Evolutionary conservation across 2,113 vertebrate genomes (phyloP).

Genomic region (Theristicus caerulescens): DNA sequence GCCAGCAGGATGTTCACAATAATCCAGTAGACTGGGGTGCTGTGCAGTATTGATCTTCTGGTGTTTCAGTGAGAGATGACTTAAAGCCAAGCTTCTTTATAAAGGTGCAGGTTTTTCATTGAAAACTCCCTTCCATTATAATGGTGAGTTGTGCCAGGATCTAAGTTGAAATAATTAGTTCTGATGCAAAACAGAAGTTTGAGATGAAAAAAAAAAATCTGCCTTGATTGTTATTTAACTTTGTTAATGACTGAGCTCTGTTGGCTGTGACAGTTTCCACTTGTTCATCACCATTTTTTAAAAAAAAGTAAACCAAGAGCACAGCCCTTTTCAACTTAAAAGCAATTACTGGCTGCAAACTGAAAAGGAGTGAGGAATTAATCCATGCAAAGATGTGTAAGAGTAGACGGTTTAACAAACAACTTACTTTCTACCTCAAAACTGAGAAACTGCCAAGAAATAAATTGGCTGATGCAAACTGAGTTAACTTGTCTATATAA

Average conservation of each 20-base stretch:
- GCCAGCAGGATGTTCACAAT: conserved; percentile 58
- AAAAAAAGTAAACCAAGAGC: background rate
- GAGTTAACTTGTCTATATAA: conserved; percentile 28
- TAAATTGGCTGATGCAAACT: background rate
- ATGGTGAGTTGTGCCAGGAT: background rate
- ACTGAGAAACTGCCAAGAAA: conserved; percentile 47
- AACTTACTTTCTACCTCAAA: conserved; percentile 22
- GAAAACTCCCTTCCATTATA: background rate
- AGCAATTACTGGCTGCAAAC: conserved; percentile 1
- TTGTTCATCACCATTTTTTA: background rate
- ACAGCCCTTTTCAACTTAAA: background rate
- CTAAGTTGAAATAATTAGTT: conserved; percentile 10
- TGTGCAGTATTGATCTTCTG: conserved; percentile 40
- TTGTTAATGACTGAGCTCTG: background rate
- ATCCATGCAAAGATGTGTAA: conserved; percentile 5
- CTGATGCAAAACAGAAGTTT: conserved; percentile 1
- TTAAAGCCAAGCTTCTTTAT: conserved; percentile 16
- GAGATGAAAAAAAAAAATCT: background rate
- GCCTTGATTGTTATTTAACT: conserved; percentile 10
- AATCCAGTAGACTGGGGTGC: background rate
- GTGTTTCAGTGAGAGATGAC: conserved; percentile 20
- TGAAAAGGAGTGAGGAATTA: conserved; percentile 41
- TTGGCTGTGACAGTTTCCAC: conserved; percentile 1
- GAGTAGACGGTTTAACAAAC: background rate
- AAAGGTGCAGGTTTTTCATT: background rate